A percentile compares a stretch with the other conserved stretches of the same genome.
These are phyloP conservation scores for Corapipo altera DNA, from an alignment of 2,113 vertebrate species.

Conservation along the genomic window DNA sequence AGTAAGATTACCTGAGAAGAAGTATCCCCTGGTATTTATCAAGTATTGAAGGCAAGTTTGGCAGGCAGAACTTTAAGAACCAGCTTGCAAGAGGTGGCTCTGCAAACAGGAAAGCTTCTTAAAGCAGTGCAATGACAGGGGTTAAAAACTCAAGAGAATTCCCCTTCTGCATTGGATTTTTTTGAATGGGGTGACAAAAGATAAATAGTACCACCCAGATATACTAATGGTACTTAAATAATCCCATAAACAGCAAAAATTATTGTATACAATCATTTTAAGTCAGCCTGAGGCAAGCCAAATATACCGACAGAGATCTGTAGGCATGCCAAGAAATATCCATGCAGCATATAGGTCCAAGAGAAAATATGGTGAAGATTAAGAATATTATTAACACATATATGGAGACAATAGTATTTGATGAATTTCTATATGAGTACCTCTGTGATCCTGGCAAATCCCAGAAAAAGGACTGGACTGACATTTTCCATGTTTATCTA, in stretches of 20 bases:
- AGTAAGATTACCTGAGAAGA: neutral
- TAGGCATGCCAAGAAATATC: conserved; percentile 41
- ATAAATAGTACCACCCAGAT: neutral
- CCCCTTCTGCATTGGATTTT: neutral
- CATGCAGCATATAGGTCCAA: neutral
- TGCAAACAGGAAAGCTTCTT: neutral
- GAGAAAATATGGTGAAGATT: conserved; percentile 49
- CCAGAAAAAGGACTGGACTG: neutral
- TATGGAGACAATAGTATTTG: neutral
- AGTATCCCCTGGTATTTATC: neutral
- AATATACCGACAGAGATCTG: conserved; percentile 17
- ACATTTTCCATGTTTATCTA: neutral
- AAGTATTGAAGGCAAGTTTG: neutral
- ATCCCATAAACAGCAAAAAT: neutral
- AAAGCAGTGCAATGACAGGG: neutral
- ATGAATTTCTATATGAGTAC: neutral
- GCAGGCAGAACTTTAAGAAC: neutral
- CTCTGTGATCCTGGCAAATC: neutral
- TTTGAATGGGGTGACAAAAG: neutral
- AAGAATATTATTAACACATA: conserved; percentile 20
- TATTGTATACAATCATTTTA: neutral
- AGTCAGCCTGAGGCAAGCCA: conserved; percentile 16
- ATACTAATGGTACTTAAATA: neutral
- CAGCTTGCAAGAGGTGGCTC: neutral
- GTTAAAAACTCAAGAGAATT: neutral